These are phyloP conservation scores for Kuschelorhynchus macadamiae DNA, from an alignment of 2,888 invertebrate species.

Conservation along the genomic window DNA sequence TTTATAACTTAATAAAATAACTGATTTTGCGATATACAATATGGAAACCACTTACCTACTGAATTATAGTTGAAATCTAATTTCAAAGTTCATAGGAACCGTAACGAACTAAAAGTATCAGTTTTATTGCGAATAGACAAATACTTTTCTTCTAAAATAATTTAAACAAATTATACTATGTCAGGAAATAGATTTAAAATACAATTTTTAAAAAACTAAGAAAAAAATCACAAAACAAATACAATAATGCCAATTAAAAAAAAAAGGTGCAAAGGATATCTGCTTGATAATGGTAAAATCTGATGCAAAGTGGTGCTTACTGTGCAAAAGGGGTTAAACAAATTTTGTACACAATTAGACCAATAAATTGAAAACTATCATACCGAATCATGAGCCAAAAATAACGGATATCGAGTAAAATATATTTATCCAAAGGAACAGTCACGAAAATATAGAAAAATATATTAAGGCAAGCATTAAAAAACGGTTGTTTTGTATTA, in stretches of 20 bases:
- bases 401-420: constrained; percentile 51
- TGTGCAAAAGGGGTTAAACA: constrained; percentile 36
- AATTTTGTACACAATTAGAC: constrained; percentile 59
- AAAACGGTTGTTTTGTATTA: constrained; percentile 74
- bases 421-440: constrained; percentile 60
- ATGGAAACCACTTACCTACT: too few species aligned
- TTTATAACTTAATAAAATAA: too few species aligned
- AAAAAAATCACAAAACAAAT: too few species aligned
- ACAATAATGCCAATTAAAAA: constrained; percentile 21
- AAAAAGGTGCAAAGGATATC: constrained; percentile 27
- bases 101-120: too few species aligned
- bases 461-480: constrained; percentile 67
- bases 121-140: too few species aligned
- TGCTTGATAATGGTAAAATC: constrained; percentile 21
- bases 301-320: constrained; percentile 29
- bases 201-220: too few species aligned
- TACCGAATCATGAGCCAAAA: constrained; percentile 58
- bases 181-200: too few species aligned
- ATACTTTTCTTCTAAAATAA: too few species aligned
- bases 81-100: too few species aligned
- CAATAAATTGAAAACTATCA: constrained; percentile 65
- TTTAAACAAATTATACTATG: too few species aligned
- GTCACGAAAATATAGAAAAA: constrained; percentile 53
- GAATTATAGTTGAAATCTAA: too few species aligned
- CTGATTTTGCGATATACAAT: too few species aligned